Conservation (phyloP, 2,888 invertebrate genomes). For the Capitulum mitella region DNA sequence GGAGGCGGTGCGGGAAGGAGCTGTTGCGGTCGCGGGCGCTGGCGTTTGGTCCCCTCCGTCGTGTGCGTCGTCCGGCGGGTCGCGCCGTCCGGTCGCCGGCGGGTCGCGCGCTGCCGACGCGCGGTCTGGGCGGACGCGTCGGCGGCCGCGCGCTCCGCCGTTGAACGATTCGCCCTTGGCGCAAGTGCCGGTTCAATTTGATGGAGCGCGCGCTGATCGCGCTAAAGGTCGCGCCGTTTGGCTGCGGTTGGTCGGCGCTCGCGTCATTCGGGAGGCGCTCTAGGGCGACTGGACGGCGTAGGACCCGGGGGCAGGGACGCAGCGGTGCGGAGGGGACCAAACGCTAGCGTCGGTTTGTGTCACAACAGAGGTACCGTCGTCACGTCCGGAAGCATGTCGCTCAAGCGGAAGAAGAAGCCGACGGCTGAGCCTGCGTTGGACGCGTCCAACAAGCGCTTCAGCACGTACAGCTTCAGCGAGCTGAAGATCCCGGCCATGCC, state of each 20-base stretch:
- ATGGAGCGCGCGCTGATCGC: neutral
- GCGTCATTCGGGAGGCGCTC: neutral
- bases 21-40: neutral
- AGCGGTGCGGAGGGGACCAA: neutral
- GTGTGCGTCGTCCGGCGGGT: neutral
- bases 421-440: neutral
- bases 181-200: neutral
- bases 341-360: neutral
- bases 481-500: slow-evolving; percentile 22
- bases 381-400: neutral
- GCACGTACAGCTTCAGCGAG: slow-evolving; percentile 19
- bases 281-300: neutral
- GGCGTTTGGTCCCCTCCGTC: neutral
- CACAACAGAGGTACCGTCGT: neutral
- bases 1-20: neutral
- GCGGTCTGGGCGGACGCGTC: neutral
- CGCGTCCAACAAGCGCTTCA: slow-evolving; percentile 22
- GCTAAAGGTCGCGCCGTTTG: neutral
- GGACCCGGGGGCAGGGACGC: neutral
- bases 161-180: neutral
- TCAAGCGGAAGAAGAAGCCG: slow-evolving; percentile 14
- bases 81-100: neutral
- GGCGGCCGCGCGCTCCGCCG: neutral
- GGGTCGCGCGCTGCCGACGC: neutral
- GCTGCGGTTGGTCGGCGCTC: neutral